Base-by-base conservation (phyloP, 1,140 invertebrate species). In the Tigriopus japonicus region DNA sequence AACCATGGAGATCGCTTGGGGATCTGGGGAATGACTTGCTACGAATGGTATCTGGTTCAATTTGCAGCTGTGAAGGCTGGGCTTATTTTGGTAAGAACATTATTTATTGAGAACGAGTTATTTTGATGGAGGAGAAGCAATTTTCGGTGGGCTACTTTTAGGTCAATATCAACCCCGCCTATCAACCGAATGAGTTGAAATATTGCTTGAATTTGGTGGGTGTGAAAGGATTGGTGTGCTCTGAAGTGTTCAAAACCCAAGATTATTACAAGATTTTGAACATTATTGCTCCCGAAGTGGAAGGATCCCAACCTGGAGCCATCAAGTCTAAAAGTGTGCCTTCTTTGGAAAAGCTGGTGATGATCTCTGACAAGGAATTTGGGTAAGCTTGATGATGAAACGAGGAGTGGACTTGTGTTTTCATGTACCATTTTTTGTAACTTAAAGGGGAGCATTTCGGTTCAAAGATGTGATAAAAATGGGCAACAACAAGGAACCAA, bases 11-110 rank as follows among this genome's bases (percentile, higher is more conserved):
- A 98, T 67, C 70, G 85, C 7, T 65, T 98, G 1, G 92, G 85
- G 0, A 75, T 97, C 13, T 95, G 87, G 85, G 81, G 83, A 0
- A 88, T 90, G 0, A 98, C 96, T 71, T 76, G 77, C 23, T 68
- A 81, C 6, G 81, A 87, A 67, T 98, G 91, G 90, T 74, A 85
- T 5, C 66, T 93, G 0, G 75, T 80, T 0, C 77, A 84, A 65
- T 74, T 88, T 63, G 91, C 83, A 0, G 81, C 84, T 5, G 80
- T 83, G 0, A 81, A 88, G 64, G 80, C 81, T 12, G 94, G 93
- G 0, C 71, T 92, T 0, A 78, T 92, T 62, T 71, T 84, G 61
- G 91, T 88, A 73, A 74, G 73, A 67, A 42, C 56, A 7, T 5
- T 24, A 5, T 55, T 42, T 42, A 6, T 42, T 42, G 17, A 58